Evolutionary conservation across 2,797 vertebrate species (phyloP), one percentile per base, ranked within the genome.

Genomic region (Aratinga solstitialis): DNA sequence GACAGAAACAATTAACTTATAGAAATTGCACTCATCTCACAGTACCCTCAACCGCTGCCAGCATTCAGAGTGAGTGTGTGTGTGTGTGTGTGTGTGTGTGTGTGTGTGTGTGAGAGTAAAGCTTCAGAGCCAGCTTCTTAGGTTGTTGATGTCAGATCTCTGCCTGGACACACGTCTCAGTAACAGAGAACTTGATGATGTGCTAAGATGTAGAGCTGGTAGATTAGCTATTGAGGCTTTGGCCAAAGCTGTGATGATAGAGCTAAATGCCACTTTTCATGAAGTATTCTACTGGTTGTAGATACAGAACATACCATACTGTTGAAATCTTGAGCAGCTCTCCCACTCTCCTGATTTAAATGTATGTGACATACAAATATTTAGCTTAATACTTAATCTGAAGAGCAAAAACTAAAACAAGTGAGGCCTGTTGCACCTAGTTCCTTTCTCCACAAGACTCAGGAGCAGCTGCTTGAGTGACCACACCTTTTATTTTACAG

Each of bases 101-200:
- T 40, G 40, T 4, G 40, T 4, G 16, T 7, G 40, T 17, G 40
- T 2, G 32, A 22, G 9, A 40, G 22, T 30, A 71, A 71, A 24
- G 36, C 21, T 32, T 72, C 23, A 67, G 38, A 85, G 38, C 27
- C 16, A 22, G 34, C 48, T 56, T 58, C 42, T 68, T n/a, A n/a
- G 27, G 27, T 81, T 32, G 2, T 7, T 5, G 17, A 4, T 11
- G n/a, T 7, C 10, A 54, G 21, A 27, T 34, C 23, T 30, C 42
- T 15, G 6, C 5, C 2, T 2, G 45, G 42, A 34, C 22, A 36
- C 17, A 11, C 7, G 0, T 11, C 27, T 63, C 53, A 5, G 27
- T 29, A 42, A 10, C 53, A 75, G 12, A 51, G 36, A 12, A 10
- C 7, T 27, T 21, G 42, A 24, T 47, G 4, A 9, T 3, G 6